Evolutionary conservation across 2,888 invertebrate genomes (phyloP), one percentile per base, ranked within the genome.

Genomic region (Gastrophysa polygoni): DNA sequence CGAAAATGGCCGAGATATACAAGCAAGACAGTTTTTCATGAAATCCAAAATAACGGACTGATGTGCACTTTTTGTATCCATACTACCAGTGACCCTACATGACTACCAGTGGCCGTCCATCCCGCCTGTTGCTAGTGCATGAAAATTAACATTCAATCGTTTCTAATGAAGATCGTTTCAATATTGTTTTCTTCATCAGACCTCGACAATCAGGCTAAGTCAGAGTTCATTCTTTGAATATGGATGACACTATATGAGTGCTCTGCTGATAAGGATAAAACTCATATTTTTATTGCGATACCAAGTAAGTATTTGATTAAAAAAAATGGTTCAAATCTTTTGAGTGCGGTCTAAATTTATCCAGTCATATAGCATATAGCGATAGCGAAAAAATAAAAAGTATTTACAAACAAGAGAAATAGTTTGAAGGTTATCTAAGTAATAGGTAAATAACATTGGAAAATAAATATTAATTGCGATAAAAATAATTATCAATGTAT

Each of bases 401-500:
- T 65, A 67, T 68, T 65, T 61, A 68, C 61, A 68, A 69, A 71
- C 67, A 68, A 67, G 63, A 61, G 63, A 67, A 71, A 71, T 72
- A 74, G 73, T 74, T 73, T 73, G 74, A 71, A 74, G 73, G 73
- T 73, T 74, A 74, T 74, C 73, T 72, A 66, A 65, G 63, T 62
- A 74, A 72, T 74, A 76, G 74, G 72, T 74, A 73, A 76, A 74
- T 73, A 75, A 74, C 71, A 71, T 73, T 72, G 68, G 55, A 28
- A 55, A 60, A 60, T 60, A 54, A 59, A 59, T 58, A 58, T 34
- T 43, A 58, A 58, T 38, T n/a, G 24, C 20, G 58, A 58, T 58
- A 50, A 58, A 58, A 58, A 58, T 32, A 32, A 32, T 58, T 49
- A 67, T 68, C 11, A 38, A 52, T 54, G 8, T 43, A 43, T 43